Evolutionary conservation across 2,113 vertebrate species (phyloP), one percentile per base, ranked within the genome.

Genomic region (Burhinus bistriatus): DNA sequence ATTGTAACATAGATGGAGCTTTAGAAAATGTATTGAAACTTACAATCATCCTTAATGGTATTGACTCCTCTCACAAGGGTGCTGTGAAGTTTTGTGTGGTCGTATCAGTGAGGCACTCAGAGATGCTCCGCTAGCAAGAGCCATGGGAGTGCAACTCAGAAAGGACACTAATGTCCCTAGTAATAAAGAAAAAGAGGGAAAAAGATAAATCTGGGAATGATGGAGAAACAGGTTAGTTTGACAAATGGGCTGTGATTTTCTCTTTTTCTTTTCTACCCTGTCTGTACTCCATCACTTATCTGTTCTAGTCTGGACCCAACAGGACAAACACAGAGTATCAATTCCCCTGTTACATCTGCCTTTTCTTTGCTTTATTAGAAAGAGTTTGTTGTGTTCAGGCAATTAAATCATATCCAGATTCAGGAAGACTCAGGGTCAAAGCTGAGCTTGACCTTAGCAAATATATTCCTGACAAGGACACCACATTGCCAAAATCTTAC

Each of bases 1-100:
- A 95, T 93, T 87, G 83, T 84, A 91, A 71, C 83, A 47, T 54
- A 57, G 92, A 76, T 58, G 80, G 66, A 95, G 69, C 83, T 54
- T 89, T 89, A 95, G 86, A 85, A 96, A 96, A 96, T 76, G 80
- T 84, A 84, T 95, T 2, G 0, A 84, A 76, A 89, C 6, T 3
- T 87, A 38, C 34, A 76, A 38, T 95, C 3, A 26, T 76, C 82
- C 66, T 78, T 93, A 93, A 75, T 83, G 57, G 75, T 95, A 93
- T 65, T 95, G 89, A 91, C 65, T 84, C 21, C 15, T 75, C 73
- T 96, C 77, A 76, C 45, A 79, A 82, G 78, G 27, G 40, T 94
- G 49, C 17, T 72, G 38, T 69, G 92, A 71, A 82, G 36, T 12
- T 93, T 76, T 4, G 0, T 59, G 30, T 2, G 0, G 15, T 47